phyloP scores from a whole-genome alignment of 2,113 vertebrate genomes.

The Tyto alba region DNA sequence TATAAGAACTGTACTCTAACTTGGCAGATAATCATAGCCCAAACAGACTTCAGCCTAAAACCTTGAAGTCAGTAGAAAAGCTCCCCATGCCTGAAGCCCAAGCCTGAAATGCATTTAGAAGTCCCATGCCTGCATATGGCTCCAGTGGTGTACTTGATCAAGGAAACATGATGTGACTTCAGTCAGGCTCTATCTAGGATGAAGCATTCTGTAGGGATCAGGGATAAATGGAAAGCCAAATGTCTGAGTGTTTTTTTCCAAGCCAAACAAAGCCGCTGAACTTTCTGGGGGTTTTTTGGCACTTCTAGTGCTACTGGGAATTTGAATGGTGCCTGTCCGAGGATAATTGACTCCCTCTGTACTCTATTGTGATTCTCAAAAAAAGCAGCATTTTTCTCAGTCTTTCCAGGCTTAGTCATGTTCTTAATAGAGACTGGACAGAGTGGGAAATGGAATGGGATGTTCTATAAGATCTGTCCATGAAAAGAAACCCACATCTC shows the following conservation, averaged over 20 bases:
- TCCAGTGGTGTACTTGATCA: neutral
- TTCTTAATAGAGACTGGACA: neutral
- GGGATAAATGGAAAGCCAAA: constrained; percentile 4
- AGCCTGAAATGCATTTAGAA: neutral
- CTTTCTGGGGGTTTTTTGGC: constrained; percentile 55
- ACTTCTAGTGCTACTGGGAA: constrained; percentile 5
- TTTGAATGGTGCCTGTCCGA: constrained; percentile 6
- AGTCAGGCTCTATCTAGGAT: neutral
- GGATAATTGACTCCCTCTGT: constrained; percentile 31
- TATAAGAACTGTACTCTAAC: neutral
- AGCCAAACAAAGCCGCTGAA: constrained; percentile 12
- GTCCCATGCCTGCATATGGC: neutral
- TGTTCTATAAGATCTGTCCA: neutral
- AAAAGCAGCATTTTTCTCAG: constrained; percentile 29
- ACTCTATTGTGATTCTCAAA: constrained; percentile 29
- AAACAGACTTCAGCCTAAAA: neutral
- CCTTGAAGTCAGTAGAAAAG: neutral
- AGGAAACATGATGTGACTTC: neutral
- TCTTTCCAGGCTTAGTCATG: constrained; percentile 39
- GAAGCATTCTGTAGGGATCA: neutral
- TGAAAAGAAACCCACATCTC: neutral
- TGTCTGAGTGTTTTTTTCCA: constrained; percentile 38
- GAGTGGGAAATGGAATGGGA: neutral
- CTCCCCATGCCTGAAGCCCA: neutral
- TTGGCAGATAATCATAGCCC: neutral